These are phyloP conservation scores for Tetranychus truncatus DNA, from an alignment of 2,888 invertebrate species.

Conservation along the genomic window DNA sequence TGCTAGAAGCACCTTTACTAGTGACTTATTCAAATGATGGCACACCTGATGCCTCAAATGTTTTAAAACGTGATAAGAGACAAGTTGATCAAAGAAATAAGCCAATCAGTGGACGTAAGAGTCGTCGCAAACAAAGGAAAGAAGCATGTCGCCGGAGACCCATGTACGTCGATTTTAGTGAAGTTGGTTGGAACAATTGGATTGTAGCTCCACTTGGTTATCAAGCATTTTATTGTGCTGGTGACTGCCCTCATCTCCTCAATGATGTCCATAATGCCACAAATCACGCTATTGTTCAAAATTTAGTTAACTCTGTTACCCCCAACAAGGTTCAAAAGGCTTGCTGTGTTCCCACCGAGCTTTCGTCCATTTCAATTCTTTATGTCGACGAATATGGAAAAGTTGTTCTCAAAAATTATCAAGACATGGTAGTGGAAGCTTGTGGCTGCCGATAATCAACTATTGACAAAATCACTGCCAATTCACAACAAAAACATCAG, in stretches of 20 bases:
- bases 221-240: slow-evolving; percentile 87
- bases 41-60: not conserved
- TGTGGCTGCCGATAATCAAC: slow-evolving; percentile 78
- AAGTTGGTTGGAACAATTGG: slow-evolving; percentile 98
- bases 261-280: slow-evolving; percentile 86
- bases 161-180: slow-evolving; percentile 82
- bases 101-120: slow-evolving; percentile 15
- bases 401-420: slow-evolving; percentile 80
- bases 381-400: not conserved
- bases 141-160: slow-evolving; percentile 51
- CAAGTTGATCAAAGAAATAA: not conserved
- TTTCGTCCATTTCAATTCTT: slow-evolving; percentile 49
- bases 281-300: slow-evolving; percentile 96
- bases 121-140: slow-evolving; percentile 24
- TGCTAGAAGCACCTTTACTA: not conserved
- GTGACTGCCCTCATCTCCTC: slow-evolving; percentile 82
- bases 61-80: not conserved
- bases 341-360: slow-evolving; percentile 89
- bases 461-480: not conserved
- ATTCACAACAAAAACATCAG: too few species aligned
- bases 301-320: slow-evolving; percentile 78
- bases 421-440: slow-evolving; percentile 93
- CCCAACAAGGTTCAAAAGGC: slow-evolving; percentile 78
- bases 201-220: slow-evolving; percentile 90
- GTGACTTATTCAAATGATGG: slow-evolving; percentile 14